Conservation (phyloP, 2,888 invertebrate species). For the Pardosa pseudoannulata region DNA sequence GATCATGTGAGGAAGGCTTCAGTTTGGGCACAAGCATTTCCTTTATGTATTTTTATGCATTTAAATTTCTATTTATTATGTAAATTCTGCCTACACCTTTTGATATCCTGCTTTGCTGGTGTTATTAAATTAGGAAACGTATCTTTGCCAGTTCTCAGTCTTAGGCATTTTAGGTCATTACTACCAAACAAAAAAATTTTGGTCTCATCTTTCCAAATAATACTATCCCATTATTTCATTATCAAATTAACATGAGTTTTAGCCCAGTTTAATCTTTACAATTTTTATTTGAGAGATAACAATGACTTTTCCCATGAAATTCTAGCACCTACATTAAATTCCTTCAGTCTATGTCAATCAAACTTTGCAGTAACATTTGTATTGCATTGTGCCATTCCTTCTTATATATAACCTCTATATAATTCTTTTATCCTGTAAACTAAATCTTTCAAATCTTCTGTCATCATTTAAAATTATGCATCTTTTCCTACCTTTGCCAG, state of each 20-base stretch:
- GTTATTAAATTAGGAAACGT: not conserved
- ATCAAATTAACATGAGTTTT: slow-evolving; percentile 22
- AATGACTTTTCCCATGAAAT: slow-evolving; percentile 21
- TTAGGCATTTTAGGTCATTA: not conserved
- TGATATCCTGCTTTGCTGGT: slow-evolving; percentile 15
- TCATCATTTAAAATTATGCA: not conserved
- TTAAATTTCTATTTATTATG: slow-evolving; percentile 11
- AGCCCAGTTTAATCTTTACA: slow-evolving; percentile 21
- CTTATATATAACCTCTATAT: not conserved
- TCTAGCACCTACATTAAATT: slow-evolving; percentile 13
- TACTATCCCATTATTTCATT: not conserved
- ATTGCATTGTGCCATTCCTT: not conserved
- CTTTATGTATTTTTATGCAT: slow-evolving; percentile 12
- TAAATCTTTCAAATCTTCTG: not conserved
- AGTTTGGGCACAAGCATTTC: slow-evolving; percentile 30
- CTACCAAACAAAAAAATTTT: slow-evolving; percentile 24
- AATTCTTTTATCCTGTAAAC: not conserved
- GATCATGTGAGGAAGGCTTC: not conserved
- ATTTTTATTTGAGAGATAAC: slow-evolving; percentile 28
- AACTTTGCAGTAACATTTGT: not conserved
- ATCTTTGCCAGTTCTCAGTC: not conserved
- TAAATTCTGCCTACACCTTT: slow-evolving; percentile 19
- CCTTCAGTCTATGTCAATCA: not conserved
- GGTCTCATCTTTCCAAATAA: slow-evolving; percentile 20
- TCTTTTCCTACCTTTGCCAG: not conserved